A percentile compares a stretch with the other conserved stretches of the same genome.
Evolutionary conservation across 2,888 invertebrate genomes (phyloP).

Genomic region (Amphipyra tragopoginis): DNA sequence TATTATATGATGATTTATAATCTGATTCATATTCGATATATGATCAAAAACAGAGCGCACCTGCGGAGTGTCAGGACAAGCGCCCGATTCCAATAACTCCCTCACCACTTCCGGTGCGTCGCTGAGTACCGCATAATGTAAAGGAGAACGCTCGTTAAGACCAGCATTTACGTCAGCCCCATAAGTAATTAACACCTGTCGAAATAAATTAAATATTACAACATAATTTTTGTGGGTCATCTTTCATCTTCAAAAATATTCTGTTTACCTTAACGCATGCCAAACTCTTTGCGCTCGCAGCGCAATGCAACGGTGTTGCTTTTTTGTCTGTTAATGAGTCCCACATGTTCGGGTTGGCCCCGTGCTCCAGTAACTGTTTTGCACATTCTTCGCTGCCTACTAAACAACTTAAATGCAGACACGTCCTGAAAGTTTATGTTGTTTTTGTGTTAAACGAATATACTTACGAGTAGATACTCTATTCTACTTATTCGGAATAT

Average conservation of each 20-base stretch:
- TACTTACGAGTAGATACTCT: background rate
- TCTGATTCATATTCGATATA: conserved; percentile 32
- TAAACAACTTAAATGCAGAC: conserved; percentile 94
- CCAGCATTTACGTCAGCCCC: conserved; percentile 96
- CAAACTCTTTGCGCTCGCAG: conserved; percentile 92
- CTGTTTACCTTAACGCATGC: conserved; percentile 89
- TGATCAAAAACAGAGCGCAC: conserved; percentile 77
- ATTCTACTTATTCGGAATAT: background rate
- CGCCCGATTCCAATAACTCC: conserved; percentile 93
- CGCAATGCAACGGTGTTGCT: conserved; percentile 94
- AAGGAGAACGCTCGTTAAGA: conserved; percentile 92
- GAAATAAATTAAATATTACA: conserved; percentile 61
- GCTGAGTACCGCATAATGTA: conserved; percentile 96
- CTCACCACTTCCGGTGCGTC: conserved; percentile 93
- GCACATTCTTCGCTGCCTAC: conserved; percentile 93
- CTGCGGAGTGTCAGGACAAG: conserved; percentile 95
- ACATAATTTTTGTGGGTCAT: conserved; percentile 56
- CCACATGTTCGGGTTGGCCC: conserved; percentile 93
- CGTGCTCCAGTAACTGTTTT: conserved; percentile 92
- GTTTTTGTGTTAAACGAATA: conserved; percentile 6
- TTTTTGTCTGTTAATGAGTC: conserved; percentile 91
- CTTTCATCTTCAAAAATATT: conserved; percentile 61
- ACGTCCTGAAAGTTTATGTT: conserved; percentile 72
- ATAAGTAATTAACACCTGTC: conserved; percentile 91
- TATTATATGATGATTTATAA: conserved; percentile 44